Evolutionary conservation across 2,888 invertebrate genomes (phyloP).

Genomic region (Clistopyga incitator): DNA sequence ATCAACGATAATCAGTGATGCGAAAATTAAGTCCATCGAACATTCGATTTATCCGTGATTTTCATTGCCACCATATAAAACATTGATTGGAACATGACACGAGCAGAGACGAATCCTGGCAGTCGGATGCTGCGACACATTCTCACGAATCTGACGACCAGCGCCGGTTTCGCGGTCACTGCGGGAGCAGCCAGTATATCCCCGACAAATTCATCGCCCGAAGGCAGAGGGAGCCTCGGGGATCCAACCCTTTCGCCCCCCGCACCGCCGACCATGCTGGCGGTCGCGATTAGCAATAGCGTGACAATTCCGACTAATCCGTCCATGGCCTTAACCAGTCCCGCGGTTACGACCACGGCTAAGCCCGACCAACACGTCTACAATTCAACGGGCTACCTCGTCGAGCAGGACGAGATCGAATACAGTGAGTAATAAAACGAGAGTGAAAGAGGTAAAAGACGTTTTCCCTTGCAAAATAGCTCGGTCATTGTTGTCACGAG

Average conservation of each 20-base stretch:
- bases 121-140: constrained; percentile 71
- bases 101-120: constrained; percentile 40
- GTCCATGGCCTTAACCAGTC: constrained; percentile 78
- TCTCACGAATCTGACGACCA: constrained; percentile 69
- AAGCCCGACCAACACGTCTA: constrained; percentile 80
- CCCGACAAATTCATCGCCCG: constrained; percentile 62
- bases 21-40: neutral
- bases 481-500: constrained; percentile 10
- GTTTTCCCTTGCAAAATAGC: constrained; percentile 11
- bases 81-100: constrained; percentile 41
- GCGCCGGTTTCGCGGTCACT: constrained; percentile 60
- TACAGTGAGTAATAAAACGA: constrained; percentile 79
- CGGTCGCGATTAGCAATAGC: constrained; percentile 78
- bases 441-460: constrained; percentile 17
- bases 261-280: constrained; percentile 74
- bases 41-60: constrained; percentile 4
- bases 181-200: constrained; percentile 64
- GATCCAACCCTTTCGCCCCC: constrained; percentile 73
- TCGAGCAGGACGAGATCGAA: constrained; percentile 81
- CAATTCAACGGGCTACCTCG: constrained; percentile 80
- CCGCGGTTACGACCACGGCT: constrained; percentile 77
- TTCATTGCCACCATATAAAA: neutral
- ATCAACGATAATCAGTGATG: neutral
- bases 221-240: constrained; percentile 69
- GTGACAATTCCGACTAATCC: constrained; percentile 79